phyloP scores from a whole-genome alignment of 2,888 invertebrate species.

The Elmis aenea region DNA sequence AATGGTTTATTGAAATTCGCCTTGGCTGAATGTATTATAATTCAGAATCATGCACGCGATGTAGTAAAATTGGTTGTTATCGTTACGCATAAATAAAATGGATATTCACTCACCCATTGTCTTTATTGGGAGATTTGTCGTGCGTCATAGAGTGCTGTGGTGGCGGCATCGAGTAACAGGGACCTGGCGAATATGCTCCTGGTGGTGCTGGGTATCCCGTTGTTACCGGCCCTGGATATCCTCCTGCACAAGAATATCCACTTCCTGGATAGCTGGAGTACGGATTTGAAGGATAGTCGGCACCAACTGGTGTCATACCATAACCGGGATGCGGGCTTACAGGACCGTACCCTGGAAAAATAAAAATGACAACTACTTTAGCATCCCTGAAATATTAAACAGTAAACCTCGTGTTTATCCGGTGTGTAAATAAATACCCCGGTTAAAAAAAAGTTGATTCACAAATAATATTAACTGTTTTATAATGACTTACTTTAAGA shows the following conservation, averaged over 20 bases:
- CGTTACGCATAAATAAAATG: no score
- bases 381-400: not conserved
- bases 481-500: no score
- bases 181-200: slow-evolving; percentile 49
- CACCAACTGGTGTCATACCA: slow-evolving; percentile 68
- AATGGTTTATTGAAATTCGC: no score
- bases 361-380: slow-evolving; percentile 2
- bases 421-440: no score
- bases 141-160: slow-evolving; percentile 70
- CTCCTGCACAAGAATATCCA: slow-evolving; percentile 42
- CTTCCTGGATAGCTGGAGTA: slow-evolving; percentile 56
- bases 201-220: slow-evolving; percentile 62
- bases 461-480: no score
- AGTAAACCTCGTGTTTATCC: not conserved
- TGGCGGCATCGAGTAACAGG: slow-evolving; percentile 85
- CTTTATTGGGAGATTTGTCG: slow-evolving; percentile 62
- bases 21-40: no score
- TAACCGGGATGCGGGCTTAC: slow-evolving; percentile 84
- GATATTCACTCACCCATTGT: slow-evolving; percentile 58
- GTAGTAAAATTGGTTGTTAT: no score
- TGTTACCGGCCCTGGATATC: slow-evolving; percentile 52
- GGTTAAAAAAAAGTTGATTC: no score
- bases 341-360: slow-evolving; percentile 62
- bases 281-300: slow-evolving; percentile 75
- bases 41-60: no score